Conservation (phyloP, 2,888 invertebrate species). For the Zaprionus lineosus region DNA sequence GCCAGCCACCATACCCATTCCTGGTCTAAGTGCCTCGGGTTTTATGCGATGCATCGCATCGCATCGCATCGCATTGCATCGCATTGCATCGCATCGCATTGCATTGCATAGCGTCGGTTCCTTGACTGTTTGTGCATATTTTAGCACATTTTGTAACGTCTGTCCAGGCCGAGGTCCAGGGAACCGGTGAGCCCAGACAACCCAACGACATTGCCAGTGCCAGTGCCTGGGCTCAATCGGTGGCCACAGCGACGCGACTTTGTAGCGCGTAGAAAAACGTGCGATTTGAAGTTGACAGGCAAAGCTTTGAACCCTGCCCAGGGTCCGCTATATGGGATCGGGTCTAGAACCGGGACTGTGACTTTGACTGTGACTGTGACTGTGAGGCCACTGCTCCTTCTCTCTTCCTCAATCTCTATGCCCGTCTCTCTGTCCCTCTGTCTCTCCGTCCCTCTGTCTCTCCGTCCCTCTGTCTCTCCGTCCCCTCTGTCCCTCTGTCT, state of each 20-base stretch:
- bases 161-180: conserved; percentile 17
- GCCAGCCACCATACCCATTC: neutral
- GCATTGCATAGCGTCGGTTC: conserved; percentile 24
- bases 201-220: no score
- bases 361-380: no score
- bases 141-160: conserved; percentile 77
- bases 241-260: conserved; percentile 51
- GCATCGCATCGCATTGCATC: neutral
- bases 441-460: conserved; percentile 1
- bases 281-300: conserved; percentile 79
- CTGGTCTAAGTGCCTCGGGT: conserved; percentile 43
- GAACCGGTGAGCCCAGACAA: conserved; percentile 14
- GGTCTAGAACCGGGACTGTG: conserved; percentile 3
- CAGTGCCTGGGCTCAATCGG: conserved; percentile 39
- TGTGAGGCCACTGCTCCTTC: no score
- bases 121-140: conserved; percentile 78
- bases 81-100: conserved; percentile 7
- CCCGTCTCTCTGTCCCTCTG: conserved; percentile 11
- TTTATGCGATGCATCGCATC: conserved; percentile 33
- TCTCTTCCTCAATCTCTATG: no score
- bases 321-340: conserved; percentile 28
- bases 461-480: conserved; percentile 1
- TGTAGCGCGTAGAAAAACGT: conserved; percentile 77
- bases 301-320: conserved; percentile 67
- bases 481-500: neutral